phyloP scores from a whole-genome alignment of 2,113 vertebrate species.

The Upupa epops region DNA sequence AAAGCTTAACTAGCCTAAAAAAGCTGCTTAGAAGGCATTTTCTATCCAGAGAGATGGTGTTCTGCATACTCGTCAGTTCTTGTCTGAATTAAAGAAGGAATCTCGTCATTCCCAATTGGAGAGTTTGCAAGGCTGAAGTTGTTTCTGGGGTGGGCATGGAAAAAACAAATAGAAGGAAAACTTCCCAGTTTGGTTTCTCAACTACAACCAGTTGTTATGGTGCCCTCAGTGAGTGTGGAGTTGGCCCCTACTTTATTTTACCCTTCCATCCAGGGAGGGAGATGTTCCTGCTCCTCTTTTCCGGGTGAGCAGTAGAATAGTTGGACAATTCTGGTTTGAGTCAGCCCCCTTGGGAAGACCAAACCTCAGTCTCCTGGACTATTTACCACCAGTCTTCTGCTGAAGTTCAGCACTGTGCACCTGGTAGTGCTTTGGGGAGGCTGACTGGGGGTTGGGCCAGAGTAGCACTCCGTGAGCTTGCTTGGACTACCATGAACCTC shows the following conservation, averaged over 20 bases:
- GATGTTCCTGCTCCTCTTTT: background rate
- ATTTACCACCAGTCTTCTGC: background rate
- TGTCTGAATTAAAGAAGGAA: background rate
- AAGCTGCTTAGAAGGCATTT: background rate
- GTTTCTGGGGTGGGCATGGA: background rate
- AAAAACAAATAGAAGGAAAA: background rate
- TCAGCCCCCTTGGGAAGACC: background rate
- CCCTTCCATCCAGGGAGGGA: background rate
- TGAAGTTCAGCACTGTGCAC: background rate
- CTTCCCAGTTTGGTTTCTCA: background rate
- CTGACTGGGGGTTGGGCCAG: background rate
- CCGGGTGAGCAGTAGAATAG: background rate
- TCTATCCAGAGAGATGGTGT: background rate
- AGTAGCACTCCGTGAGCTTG: background rate
- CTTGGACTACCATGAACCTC: constrained; percentile 6
- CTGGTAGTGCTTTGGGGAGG: background rate
- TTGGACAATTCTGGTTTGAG: background rate
- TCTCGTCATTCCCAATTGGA: rapidly evolving
- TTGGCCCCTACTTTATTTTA: background rate
- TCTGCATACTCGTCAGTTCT: rapidly evolving
- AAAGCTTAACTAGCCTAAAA: background rate
- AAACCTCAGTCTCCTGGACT: background rate
- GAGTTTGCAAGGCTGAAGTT: background rate
- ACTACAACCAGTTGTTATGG: rapidly evolving
- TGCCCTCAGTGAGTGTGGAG: background rate